phyloP scores from a whole-genome alignment of 2,797 vertebrate genomes.

The Molossus alvarezi region DNA sequence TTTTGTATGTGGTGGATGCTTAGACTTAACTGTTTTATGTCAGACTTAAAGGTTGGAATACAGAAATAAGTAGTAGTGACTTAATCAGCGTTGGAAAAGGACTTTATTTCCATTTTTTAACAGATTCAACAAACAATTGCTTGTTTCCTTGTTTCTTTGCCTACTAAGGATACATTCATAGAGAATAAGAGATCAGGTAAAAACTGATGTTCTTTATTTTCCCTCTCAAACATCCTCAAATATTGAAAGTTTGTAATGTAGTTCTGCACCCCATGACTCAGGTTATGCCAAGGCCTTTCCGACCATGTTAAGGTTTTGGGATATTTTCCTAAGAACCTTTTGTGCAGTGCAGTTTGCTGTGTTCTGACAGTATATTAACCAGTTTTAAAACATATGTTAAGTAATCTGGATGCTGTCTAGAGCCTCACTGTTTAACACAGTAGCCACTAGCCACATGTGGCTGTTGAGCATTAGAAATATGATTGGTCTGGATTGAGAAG shows the following conservation, averaged over 20 bases:
- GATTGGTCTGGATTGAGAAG: neutral
- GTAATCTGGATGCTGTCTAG: neutral
- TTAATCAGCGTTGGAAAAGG: neutral
- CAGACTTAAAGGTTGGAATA: neutral
- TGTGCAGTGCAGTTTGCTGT: neutral
- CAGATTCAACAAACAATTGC: neutral
- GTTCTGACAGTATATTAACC: neutral
- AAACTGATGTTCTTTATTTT: neutral
- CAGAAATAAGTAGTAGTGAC: neutral
- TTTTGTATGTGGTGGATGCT: neutral
- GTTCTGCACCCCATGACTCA: neutral
- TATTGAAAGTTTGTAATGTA: neutral
- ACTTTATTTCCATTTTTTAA: slow-evolving; percentile 20
- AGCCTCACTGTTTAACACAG: neutral
- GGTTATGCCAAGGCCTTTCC: neutral
- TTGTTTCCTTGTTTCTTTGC: slow-evolving; percentile 32
- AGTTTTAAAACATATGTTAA: neutral
- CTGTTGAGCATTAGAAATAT: neutral
- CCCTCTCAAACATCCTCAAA: neutral
- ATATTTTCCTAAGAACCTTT: neutral
- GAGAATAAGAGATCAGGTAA: neutral
- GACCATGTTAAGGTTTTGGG: neutral
- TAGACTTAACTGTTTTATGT: neutral
- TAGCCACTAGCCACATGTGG: neutral
- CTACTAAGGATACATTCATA: neutral